phyloP scores from a whole-genome alignment of 2,888 invertebrate genomes.

The Tenthredo livida region DNA sequence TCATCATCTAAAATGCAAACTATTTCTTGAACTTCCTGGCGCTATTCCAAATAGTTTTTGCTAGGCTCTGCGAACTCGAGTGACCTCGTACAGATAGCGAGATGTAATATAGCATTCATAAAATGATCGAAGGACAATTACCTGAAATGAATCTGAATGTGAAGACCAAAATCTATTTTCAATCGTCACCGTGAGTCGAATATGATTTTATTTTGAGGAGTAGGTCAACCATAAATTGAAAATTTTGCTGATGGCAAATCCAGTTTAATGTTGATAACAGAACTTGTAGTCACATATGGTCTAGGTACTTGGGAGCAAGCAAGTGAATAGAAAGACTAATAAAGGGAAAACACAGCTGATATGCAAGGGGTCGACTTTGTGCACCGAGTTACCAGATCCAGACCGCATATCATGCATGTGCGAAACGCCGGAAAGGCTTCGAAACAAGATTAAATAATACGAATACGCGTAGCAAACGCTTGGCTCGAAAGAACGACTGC shows the following conservation, averaged over 20 bases:
- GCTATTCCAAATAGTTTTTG: slow-evolving; percentile 8
- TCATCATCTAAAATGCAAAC: neutral
- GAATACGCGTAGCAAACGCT: neutral
- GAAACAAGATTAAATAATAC: slow-evolving; percentile 17
- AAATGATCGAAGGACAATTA: neutral
- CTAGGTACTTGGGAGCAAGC: neutral
- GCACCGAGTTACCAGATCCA: slow-evolving; percentile 2
- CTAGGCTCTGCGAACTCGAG: neutral
- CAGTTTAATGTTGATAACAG: neutral
- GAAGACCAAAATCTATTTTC: neutral
- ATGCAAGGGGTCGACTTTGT: neutral
- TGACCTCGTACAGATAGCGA: neutral
- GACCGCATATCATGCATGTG: neutral
- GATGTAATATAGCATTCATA: neutral
- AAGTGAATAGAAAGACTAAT: neutral
- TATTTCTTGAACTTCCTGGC: neutral
- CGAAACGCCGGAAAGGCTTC: slow-evolving; percentile 23
- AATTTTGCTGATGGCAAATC: neutral
- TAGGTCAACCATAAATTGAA: neutral
- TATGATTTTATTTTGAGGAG: neutral
- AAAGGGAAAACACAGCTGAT: neutral
- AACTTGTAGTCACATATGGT: neutral
- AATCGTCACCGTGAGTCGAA: neutral
- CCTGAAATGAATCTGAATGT: neutral
- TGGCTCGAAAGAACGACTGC: neutral